Percentiles rank a stretch among this genome's conserved stretches.
Evolutionary conservation across 2,797 vertebrate genomes (phyloP).

Genomic region (Coreius guichenoti): DNA sequence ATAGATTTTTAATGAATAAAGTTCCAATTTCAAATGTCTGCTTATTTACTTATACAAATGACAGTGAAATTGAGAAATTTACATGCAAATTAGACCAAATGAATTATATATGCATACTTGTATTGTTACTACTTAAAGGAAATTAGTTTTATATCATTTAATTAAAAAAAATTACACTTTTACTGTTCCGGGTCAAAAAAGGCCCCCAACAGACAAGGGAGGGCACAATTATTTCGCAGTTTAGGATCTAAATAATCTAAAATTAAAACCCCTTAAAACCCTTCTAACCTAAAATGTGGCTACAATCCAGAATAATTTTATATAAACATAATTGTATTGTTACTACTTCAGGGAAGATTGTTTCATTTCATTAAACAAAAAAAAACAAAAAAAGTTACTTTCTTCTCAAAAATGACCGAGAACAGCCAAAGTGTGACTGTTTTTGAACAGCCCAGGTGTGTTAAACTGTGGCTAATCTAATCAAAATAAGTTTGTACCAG

Average conservation of each 20-base stretch:
- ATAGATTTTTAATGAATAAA: background rate
- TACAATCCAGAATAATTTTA: background rate
- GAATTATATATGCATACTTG: background rate
- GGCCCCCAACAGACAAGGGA: background rate
- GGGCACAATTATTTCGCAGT: background rate
- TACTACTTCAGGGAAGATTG: background rate
- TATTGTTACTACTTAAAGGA: background rate
- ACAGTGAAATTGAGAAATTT: background rate
- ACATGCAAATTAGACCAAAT: background rate
- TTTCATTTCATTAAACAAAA: background rate
- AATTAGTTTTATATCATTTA: no score
- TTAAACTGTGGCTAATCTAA: background rate
- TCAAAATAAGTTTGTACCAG: constrained; percentile 77
- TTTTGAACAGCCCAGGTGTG: no score
- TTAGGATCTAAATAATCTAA: background rate
- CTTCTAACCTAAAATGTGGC: background rate
- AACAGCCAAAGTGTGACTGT: background rate
- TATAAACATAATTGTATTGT: background rate
- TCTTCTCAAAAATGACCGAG: background rate
- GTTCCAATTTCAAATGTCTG: background rate
- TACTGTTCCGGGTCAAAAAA: background rate
- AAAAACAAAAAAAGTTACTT: background rate
- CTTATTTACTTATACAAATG: background rate
- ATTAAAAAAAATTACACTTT: background rate
- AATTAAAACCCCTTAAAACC: background rate